Evolutionary conservation across 2,113 vertebrate species (phyloP).

Genomic region (Mastomys natalensis): DNA sequence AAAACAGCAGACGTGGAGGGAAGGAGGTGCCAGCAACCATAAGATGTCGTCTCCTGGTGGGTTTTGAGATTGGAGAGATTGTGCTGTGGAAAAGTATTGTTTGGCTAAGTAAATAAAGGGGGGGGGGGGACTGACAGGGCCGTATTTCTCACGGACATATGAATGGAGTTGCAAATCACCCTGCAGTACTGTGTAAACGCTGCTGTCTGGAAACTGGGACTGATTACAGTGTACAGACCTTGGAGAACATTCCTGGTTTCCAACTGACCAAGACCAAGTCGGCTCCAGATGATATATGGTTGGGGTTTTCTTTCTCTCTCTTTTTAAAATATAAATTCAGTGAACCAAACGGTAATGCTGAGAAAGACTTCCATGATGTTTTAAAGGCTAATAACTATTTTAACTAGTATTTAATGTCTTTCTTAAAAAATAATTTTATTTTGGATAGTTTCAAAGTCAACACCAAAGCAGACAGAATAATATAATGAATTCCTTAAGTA

Average conservation of each 20-base stretch:
- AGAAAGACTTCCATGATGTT: not conserved
- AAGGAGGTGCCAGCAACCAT: not conserved
- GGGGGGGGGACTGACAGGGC: not conserved
- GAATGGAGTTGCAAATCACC: conserved; percentile 74
- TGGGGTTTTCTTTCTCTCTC: not conserved
- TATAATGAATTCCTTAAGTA: not conserved
- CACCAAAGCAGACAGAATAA: not conserved
- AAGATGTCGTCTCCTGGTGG: not conserved
- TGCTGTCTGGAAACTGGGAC: conserved; percentile 66
- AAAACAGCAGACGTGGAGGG: not conserved
- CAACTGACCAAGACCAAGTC: conserved; percentile 66
- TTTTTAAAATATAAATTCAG: not conserved
- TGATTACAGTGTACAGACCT: conserved; percentile 68
- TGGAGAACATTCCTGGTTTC: conserved; percentile 75
- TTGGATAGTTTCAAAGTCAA: conserved; percentile 32
- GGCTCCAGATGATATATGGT: conserved; percentile 28
- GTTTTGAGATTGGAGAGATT: not conserved
- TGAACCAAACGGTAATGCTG: not conserved
- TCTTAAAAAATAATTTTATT: not conserved
- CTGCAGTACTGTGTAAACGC: conserved; percentile 55
- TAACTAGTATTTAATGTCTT: not conserved
- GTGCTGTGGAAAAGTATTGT: not conserved
- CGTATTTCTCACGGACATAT: conserved; percentile 65
- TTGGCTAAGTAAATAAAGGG: conserved; percentile 42
- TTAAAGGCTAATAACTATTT: not conserved